Evolutionary conservation across 1,140 invertebrate species (phyloP).

Genomic region (Drosophila sulfurigaster): DNA sequence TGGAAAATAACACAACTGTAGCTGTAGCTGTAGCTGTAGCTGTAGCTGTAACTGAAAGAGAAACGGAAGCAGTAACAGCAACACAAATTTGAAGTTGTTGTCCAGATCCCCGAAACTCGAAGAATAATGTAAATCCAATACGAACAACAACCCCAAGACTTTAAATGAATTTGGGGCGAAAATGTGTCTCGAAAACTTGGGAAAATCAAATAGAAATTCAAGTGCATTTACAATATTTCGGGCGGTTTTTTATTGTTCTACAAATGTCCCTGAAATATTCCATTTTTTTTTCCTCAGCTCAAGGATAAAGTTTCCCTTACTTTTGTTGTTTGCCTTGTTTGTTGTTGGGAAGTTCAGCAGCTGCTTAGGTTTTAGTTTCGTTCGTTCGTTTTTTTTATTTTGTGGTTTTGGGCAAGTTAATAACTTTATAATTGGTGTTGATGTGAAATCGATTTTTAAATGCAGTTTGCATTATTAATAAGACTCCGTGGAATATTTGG

Average conservation of each 20-base stretch:
- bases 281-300: background rate
- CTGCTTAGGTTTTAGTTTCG: conserved; percentile 10
- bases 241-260: conserved; percentile 11
- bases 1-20: conserved; percentile 3
- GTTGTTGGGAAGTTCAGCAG: conserved; percentile 32
- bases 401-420: conserved; percentile 22
- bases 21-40: background rate
- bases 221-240: conserved; percentile 29
- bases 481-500: conserved; percentile 18
- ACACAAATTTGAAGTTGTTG: conserved; percentile 21
- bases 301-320: conserved; percentile 21
- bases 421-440: conserved; percentile 54
- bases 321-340: background rate
- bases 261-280: conserved; percentile 12
- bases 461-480: conserved; percentile 39
- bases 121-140: background rate
- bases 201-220: conserved; percentile 17
- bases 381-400: conserved; percentile 22
- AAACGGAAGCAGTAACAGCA: background rate
- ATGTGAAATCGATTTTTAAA: conserved; percentile 46
- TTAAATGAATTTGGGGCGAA: background rate
- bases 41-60: background rate
- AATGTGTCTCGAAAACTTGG: conserved; percentile 26
- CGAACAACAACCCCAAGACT: background rate
- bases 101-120: conserved; percentile 11